These are phyloP conservation scores for Danio tinwini DNA, from an alignment of 2,797 vertebrate genomes.

Conservation along the genomic window DNA sequence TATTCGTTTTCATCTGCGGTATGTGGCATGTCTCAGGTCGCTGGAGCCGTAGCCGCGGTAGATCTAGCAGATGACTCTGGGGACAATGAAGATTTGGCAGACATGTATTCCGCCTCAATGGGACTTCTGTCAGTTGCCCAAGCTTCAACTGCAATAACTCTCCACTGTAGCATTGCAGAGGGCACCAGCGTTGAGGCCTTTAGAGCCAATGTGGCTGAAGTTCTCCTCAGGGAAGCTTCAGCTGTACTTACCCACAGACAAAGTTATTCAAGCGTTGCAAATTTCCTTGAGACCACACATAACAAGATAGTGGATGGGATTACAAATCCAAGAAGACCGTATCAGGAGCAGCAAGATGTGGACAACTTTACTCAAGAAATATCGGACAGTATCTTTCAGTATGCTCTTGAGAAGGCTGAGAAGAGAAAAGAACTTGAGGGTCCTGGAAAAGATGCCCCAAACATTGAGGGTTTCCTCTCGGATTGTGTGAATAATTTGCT, in stretches of 20 bases:
- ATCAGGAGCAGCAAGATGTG: constrained; percentile 75
- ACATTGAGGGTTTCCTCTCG: constrained; percentile 79
- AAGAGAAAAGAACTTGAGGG: constrained; percentile 77
- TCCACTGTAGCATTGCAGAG: constrained; percentile 81
- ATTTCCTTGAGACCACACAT: constrained; percentile 87
- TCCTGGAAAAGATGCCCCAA: constrained; percentile 70
- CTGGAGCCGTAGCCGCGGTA: constrained; percentile 88
- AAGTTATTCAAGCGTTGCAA: constrained; percentile 81
- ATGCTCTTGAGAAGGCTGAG: constrained; percentile 86
- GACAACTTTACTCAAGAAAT: constrained; percentile 89
- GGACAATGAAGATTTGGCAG: constrained; percentile 68
- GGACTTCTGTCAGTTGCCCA: constrained; percentile 84
- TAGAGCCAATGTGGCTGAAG: constrained; percentile 85
- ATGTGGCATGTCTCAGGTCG: constrained; percentile 91
- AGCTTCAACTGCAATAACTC: constrained; percentile 79
- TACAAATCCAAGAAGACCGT: constrained; percentile 78
- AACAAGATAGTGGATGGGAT: constrained; percentile 85
- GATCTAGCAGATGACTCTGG: constrained; percentile 78
- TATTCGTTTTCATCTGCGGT: constrained; percentile 91
- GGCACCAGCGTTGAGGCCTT: constrained; percentile 83
- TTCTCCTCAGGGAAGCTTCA: constrained; percentile 86
- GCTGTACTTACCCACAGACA: constrained; percentile 83
- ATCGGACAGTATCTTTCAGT: constrained; percentile 86
- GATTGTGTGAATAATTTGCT: constrained; percentile 86
- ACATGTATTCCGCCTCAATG: constrained; percentile 74